Evolutionary conservation across 2,888 invertebrate genomes (phyloP).

Genomic region (Sycophila texana): DNA sequence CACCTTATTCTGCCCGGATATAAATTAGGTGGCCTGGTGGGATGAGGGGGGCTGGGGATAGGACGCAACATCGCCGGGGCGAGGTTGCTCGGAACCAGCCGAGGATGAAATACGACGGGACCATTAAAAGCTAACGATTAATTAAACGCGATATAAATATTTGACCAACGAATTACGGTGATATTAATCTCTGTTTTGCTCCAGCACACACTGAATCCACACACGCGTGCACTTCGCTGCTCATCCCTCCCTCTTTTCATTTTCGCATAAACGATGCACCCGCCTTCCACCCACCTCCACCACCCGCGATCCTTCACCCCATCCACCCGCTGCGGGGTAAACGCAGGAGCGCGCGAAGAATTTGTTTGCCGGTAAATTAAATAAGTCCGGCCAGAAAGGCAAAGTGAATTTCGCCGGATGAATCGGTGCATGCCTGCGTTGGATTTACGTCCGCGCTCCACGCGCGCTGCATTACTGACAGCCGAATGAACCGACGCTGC

Average conservation of each 20-base stretch:
- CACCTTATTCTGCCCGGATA: constrained; percentile 56
- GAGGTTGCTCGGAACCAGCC: constrained; percentile 52
- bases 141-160: constrained; percentile 73
- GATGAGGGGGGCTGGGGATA: constrained; percentile 56
- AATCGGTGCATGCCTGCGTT: not conserved
- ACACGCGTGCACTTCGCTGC: not conserved
- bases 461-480: not conserved
- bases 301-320: not conserved
- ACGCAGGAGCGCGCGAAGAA: not conserved
- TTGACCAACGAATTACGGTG: constrained; percentile 70
- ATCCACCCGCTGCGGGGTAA: not conserved
- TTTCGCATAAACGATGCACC: too few species aligned
- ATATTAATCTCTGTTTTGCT: constrained; percentile 71
- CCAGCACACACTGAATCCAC: constrained; percentile 53
- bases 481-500: not conserved
- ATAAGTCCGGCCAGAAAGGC: constrained; percentile 4
- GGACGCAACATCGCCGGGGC: not conserved
- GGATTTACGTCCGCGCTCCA: not conserved
- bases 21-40: constrained; percentile 62
- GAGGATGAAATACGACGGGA: constrained; percentile 67
- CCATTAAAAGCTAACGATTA: constrained; percentile 73
- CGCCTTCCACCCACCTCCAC: too few species aligned
- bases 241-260: not conserved
- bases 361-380: constrained; percentile 33
- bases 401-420: constrained; percentile 21